phyloP scores from a whole-genome alignment of 2,888 invertebrate species.

The Lasius fuliginosus region DNA sequence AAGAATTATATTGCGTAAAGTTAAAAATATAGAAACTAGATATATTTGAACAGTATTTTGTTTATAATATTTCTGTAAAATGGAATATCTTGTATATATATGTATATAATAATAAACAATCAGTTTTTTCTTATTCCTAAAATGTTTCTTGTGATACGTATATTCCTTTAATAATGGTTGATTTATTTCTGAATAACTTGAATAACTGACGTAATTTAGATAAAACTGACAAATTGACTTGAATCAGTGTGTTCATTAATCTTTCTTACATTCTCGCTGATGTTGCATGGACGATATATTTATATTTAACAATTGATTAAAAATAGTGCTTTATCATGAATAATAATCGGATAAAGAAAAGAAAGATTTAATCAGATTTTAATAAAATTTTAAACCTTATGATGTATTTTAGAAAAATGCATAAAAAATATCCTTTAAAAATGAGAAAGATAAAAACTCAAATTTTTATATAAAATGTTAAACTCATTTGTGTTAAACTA shows the following conservation, averaged over 20 bases:
- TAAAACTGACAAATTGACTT: not conserved
- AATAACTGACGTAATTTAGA: not conserved
- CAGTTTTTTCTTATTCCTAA: not conserved
- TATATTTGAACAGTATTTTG: not conserved
- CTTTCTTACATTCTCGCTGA: not conserved
- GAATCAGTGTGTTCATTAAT: slow-evolving; percentile 7
- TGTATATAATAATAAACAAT: not conserved
- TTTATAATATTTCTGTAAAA: not conserved
- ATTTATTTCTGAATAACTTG: not conserved
- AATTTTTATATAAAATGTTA: slow-evolving; percentile 1
- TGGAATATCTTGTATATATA: not conserved
- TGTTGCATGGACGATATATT: not conserved
- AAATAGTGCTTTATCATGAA: not conserved
- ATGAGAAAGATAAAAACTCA: not conserved
- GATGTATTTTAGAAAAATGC: not conserved
- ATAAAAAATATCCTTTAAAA: slow-evolving; percentile 1
- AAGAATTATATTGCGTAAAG: not conserved
- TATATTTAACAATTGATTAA: not conserved
- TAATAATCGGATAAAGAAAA: not conserved
- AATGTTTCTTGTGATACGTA: not conserved
- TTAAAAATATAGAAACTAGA: not conserved
- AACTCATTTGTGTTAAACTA: not conserved
- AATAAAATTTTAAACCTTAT: not conserved
- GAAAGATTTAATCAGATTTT: not conserved
- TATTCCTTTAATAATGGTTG: not conserved